Conservation (phyloP, 1,140 invertebrate species). For the Drosophila erecta region DNA sequence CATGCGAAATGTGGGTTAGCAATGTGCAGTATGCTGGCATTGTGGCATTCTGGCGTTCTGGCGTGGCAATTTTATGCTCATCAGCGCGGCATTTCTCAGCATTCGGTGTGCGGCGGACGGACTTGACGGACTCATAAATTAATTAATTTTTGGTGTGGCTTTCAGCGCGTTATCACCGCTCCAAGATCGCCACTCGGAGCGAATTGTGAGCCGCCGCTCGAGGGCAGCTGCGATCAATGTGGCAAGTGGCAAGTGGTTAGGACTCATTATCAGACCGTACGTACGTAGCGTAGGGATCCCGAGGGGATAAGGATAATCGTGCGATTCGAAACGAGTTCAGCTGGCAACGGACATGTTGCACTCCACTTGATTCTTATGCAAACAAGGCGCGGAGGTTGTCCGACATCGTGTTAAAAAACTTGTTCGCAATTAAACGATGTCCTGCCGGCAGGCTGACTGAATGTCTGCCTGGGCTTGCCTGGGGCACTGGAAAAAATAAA, state of each 20-base stretch:
- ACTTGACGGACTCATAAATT: conserved; percentile 75
- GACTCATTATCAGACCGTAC: conserved; percentile 65
- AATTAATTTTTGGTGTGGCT: conserved; percentile 83
- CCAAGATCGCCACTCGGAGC: conserved; percentile 43
- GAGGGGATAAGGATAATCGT: conserved; percentile 66
- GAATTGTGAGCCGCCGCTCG: conserved; percentile 46
- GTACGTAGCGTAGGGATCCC: conserved; percentile 11
- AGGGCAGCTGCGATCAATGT: conserved; percentile 76
- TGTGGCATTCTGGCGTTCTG: conserved; percentile 13
- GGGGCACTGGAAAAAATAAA: conserved; percentile 13
- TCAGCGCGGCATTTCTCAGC: conserved; percentile 75
- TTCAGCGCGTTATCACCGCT: conserved; percentile 79
- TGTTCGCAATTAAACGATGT: conserved; percentile 85
- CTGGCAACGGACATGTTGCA: conserved; percentile 60
- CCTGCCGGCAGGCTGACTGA: conserved; percentile 81
- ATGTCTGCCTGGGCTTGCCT: conserved; percentile 56
- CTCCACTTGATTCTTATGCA: conserved; percentile 70
- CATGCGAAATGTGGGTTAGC: conserved; percentile 78
- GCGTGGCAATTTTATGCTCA: conserved; percentile 76
- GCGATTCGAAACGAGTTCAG: conserved; percentile 43
- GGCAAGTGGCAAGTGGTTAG: conserved; percentile 75
- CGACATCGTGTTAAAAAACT: conserved; percentile 85
- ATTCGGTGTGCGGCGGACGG: conserved; percentile 31
- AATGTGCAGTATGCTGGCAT: conserved; percentile 32
- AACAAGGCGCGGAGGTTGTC: conserved; percentile 71